Evolutionary conservation across 2,113 vertebrate genomes (phyloP), one percentile per base, ranked within the genome.

Genomic region (Leucosticte australis): DNA sequence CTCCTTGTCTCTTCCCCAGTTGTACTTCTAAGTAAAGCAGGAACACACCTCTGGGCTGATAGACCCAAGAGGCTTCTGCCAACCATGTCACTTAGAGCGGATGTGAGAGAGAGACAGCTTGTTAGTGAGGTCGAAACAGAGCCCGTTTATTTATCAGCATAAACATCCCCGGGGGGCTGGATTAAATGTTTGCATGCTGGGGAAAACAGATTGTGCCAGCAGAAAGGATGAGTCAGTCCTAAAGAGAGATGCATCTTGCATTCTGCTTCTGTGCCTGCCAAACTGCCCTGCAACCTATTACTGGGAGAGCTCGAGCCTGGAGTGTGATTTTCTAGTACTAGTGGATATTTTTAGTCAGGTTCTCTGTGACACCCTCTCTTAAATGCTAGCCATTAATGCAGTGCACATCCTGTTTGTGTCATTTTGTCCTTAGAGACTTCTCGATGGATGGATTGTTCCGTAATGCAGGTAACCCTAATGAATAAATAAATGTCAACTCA

Each of bases 141-240:
- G 8, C 69, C 49, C 0, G 0, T 63, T 92, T 91, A 91, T 87
- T 89, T 93, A 83, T 78, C 73, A 89, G 64, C 24, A 44, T 81
- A 94, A 92, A 85, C 70, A 95, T 91, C 77, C 67, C 87, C 1
- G 0, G n/a, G 73, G 65, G 70, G 37, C 46, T 89, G 78, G 37
- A 89, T 92, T 95, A 79, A 89, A 82, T 76, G 87, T 91, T 84
- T 13, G 6, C 50, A 35, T 47, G 39, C 93, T 94, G 78, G 57
- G 57, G 62, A 89, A 92, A 96, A 87, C 70, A 87, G 83, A 62
- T 57, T 87, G 57, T 65, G 87, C 89, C 73, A 90, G 86, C 57
- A 92, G 81, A 97, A 91, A 87, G 60, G 49, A 82, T 97, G 91
- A 95, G 69, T 92, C 87, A 94, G 56, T 84, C 56, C 41, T 57